phyloP scores from a whole-genome alignment of 2,888 invertebrate species.

The Pecten maximus region DNA sequence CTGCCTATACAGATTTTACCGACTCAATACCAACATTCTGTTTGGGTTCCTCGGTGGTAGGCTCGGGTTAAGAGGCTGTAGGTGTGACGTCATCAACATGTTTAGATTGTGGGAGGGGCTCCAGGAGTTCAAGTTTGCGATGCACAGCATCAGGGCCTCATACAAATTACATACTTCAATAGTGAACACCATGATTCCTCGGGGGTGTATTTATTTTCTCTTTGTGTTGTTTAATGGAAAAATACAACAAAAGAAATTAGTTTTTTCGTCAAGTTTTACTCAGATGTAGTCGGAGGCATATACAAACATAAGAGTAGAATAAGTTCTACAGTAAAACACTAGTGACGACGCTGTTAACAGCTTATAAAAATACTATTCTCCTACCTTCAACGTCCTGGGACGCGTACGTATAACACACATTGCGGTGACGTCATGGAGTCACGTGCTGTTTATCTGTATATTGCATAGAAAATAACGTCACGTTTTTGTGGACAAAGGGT shows the following conservation, averaged over 20 bases:
- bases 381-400: neutral
- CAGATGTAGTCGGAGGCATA: neutral
- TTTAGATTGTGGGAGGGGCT: conserved; percentile 8
- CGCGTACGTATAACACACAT: neutral
- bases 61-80: neutral
- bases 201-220: too few species aligned
- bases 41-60: neutral
- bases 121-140: neutral
- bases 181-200: too few species aligned
- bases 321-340: neutral
- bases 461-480: neutral
- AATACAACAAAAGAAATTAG: neutral
- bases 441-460: neutral
- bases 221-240: too few species aligned
- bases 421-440: neutral
- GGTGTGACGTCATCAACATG: neutral
- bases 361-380: neutral
- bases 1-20: neutral
- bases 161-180: too few species aligned
- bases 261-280: neutral
- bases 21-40: neutral
- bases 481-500: neutral
- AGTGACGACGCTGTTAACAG: neutral
- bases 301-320: conserved; percentile 1
- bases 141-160: neutral